Percentiles rank a stretch among this genome's conserved stretches.
Conservation (phyloP, 2,113 vertebrate species). For the Pongo abelii region DNA sequence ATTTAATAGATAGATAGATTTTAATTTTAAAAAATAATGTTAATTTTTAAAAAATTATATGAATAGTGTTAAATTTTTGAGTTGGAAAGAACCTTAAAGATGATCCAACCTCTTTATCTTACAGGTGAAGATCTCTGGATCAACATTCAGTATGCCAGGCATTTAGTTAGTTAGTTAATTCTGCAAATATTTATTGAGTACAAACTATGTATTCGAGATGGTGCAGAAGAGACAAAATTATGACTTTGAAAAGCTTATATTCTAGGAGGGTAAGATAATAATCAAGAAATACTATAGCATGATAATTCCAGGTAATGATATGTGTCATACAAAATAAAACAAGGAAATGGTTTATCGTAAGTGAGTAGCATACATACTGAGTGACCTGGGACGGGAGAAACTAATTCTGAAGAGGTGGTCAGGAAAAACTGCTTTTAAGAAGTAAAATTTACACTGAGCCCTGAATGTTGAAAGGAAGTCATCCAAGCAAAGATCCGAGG, state of each 20-base stretch:
- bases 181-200: constrained; percentile 10
- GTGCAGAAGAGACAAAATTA: neutral
- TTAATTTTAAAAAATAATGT: neutral
- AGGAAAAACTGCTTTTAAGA: neutral
- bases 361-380: neutral
- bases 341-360: neutral
- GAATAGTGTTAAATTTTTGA: neutral
- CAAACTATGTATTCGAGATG: neutral
- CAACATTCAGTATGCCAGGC: neutral
- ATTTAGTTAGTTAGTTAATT: neutral
- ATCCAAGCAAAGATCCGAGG: constrained; percentile 21
- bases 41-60: neutral
- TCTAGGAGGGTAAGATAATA: neutral
- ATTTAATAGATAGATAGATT: too few relatives aligned
- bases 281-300: neutral
- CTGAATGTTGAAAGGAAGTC: neutral
- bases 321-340: neutral
- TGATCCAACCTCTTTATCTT: neutral
- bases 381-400: neutral
- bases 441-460: neutral
- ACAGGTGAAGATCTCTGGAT: neutral
- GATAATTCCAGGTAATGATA: neutral
- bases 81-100: constrained; percentile 14
- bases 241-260: neutral
- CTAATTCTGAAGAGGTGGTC: neutral